phyloP scores from a whole-genome alignment of 2,888 invertebrate genomes.

The Acrobasis repandana region DNA sequence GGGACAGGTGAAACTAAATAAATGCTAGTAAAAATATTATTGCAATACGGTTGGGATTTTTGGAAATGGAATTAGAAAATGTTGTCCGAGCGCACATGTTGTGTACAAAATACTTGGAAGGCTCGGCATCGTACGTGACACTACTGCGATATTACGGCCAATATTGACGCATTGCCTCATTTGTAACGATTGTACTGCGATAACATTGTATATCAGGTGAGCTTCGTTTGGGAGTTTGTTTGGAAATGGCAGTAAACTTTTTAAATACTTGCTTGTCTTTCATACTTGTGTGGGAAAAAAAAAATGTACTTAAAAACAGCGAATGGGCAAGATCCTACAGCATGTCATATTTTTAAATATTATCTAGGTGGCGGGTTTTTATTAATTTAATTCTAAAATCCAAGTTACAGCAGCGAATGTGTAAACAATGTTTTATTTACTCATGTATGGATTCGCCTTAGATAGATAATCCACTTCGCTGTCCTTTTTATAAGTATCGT shows the following conservation, averaged over 20 bases:
- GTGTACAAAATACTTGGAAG: conserved; percentile 39
- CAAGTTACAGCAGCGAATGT: no score
- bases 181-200: not conserved
- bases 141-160: not conserved
- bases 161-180: conserved; percentile 1
- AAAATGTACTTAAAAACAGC: no score
- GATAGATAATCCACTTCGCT: no score
- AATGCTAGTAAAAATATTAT: conserved; percentile 2
- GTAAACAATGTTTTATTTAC: no score
- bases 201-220: not conserved
- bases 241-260: not conserved
- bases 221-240: not conserved
- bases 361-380: no score
- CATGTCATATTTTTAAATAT: no score
- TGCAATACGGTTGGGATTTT: conserved; percentile 23
- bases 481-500: no score
- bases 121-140: conserved; percentile 26
- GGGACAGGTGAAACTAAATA: no score
- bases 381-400: no score
- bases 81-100: conserved; percentile 46
- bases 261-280: not conserved
- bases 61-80: conserved; percentile 38
- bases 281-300: not conserved
- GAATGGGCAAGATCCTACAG: no score
- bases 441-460: no score